Evolutionary conservation across 2,113 vertebrate species (phyloP).

Genomic region (Caracal caracal): DNA sequence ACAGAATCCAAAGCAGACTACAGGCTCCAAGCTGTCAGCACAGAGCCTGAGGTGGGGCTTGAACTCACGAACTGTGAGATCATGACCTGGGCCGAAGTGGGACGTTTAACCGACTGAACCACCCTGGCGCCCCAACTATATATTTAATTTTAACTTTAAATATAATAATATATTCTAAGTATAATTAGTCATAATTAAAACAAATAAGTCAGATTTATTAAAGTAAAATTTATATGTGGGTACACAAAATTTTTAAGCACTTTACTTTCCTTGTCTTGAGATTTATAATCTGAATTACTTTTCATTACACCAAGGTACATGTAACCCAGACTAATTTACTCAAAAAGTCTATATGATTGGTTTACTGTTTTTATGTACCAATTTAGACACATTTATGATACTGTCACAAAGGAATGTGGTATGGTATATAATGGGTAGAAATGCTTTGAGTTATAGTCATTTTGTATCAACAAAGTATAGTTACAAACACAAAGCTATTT

Average conservation of each 20-base stretch:
- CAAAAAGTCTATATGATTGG: neutral
- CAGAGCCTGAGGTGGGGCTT: too few relatives aligned
- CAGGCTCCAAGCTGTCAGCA: too few relatives aligned
- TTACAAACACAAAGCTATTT: neutral
- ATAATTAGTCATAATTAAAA: neutral
- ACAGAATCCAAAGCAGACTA: too few relatives aligned
- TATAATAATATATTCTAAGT: neutral
- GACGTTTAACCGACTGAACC: too few relatives aligned
- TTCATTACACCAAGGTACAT: neutral
- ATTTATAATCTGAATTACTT: neutral
- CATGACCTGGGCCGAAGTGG: too few relatives aligned
- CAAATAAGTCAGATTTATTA: neutral
- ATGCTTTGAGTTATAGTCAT: neutral
- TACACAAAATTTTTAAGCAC: neutral
- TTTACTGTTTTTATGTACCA: neutral
- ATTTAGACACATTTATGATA: neutral
- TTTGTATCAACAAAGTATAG: neutral
- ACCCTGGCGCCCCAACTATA: too few relatives aligned
- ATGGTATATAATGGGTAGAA: neutral
- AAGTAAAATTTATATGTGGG: neutral
- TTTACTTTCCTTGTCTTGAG: neutral
- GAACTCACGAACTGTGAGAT: too few relatives aligned
- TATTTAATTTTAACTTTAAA: neutral
- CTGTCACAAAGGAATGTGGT: neutral
- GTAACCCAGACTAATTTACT: neutral